Evolutionary conservation across 2,888 invertebrate species (phyloP), one percentile per base, ranked within the genome.

Genomic region (Catocala sponsa): DNA sequence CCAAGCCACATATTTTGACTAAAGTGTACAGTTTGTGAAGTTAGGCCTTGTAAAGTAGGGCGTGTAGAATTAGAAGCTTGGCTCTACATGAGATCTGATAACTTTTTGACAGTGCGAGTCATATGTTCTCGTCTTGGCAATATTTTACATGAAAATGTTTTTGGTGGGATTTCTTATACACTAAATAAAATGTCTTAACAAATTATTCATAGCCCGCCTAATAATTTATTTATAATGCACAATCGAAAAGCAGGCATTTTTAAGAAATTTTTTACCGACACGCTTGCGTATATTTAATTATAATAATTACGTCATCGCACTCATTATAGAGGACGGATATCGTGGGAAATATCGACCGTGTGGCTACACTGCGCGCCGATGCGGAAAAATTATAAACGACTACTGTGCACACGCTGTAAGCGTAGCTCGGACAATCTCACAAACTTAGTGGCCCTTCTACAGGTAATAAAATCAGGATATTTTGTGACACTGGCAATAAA

Each of bases 291-390:
- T 7, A 43, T 58, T 73, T 80, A 76, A 78, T 78, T 81, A 78
- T 66, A 68, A 72, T 78, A 82, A 79, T 84, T 79, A 79, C 84
- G 81, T 80, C 81, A 83, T 72, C 67, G 73, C 50, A 65, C 70
- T 72, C 68, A 75, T 75, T 74, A 74, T 68, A 69, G 63, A 66
- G 72, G 61, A 61, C 73, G 74, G 68, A 69, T 72, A 71, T 73
- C 82, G 85, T 82, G 84, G 82, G 83, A 86, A 82, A 67, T 85
- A 87, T 88, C 80, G 88, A 88, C 79, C 85, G 80, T 59, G 70
- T 75, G 75, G 72, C 79, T 70, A 80, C 78, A 75, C 70, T 72
- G 77, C 76, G 79, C 85, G 79, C 74, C 74, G 82, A 81, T 79
- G 81, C 80, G 83, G 85, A 82, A 84, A 80, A 80, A 84, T 77